Percentiles rank a stretch among this genome's conserved stretches.
phyloP scores from a whole-genome alignment of 2,888 invertebrate species.

The Silvanus unidentatus region DNA sequence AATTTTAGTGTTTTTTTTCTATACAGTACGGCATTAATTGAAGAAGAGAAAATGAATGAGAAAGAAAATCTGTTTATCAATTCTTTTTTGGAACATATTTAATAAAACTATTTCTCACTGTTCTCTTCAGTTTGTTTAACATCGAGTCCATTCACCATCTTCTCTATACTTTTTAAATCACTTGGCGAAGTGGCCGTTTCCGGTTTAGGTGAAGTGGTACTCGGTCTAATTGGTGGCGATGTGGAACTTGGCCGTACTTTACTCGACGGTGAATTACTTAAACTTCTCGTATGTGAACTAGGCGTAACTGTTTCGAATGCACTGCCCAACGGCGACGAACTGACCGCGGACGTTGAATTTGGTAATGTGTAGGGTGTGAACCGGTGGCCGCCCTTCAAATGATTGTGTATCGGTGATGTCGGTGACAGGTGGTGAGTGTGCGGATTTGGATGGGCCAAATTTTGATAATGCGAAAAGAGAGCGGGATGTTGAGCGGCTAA shows the following conservation, averaged over 20 bases:
- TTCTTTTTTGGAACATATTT: no score
- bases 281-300: slow-evolving; percentile 59
- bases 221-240: slow-evolving; percentile 54
- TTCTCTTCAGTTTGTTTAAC: slow-evolving; percentile 58
- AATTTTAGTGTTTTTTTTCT: no score
- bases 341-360: slow-evolving; percentile 48
- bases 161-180: slow-evolving; percentile 92
- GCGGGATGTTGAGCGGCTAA: slow-evolving; percentile 83
- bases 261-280: slow-evolving; percentile 56
- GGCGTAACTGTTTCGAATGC: slow-evolving; percentile 89
- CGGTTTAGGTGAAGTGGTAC: slow-evolving; percentile 52
- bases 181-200: slow-evolving; percentile 56
- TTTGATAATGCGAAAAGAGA: slow-evolving; percentile 64
- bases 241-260: slow-evolving; percentile 45
- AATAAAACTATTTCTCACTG: slow-evolving; percentile 37
- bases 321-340: slow-evolving; percentile 62
- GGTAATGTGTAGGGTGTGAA: slow-evolving; percentile 88
- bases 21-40: no score
- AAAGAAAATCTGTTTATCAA: no score
- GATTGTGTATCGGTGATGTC: slow-evolving; percentile 60
- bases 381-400: slow-evolving; percentile 68
- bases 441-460: slow-evolving; percentile 59
- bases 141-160: slow-evolving; percentile 94
- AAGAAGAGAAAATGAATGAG: no score
- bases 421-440: slow-evolving; percentile 46